Evolutionary conservation across 1,140 invertebrate genomes (phyloP), one percentile per base, ranked within the genome.

Genomic region (Procambarus virginalis): DNA sequence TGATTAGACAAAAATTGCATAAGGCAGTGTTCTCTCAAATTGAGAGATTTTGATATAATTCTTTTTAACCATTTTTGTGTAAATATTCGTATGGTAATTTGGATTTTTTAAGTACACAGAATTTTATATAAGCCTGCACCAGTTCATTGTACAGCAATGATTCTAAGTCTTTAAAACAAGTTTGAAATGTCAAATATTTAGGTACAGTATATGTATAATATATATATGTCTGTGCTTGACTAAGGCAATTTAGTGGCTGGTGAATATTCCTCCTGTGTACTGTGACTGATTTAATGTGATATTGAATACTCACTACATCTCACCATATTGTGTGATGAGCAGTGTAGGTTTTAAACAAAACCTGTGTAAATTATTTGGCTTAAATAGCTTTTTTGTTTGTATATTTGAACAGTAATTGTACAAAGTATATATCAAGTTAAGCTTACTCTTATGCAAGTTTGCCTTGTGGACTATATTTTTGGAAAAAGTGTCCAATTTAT

Each of bases 361-460:
- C 64, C 12, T 80, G 55, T 81, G 80, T 82, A 49, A 81, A 60
- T 88, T 88, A 81, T 51, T 88, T 80, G 78, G 84, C 84, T 77
- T 82, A 17, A 70, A 87, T 87, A 78, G 78, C 68, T 73, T 46
- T 34, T 75, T 82, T 88, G 86, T 88, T 45, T 88, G 64, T 87
- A 84, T 84, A 84, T 84, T 75, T 81, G 64, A 88, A 81, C 64
- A 75, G 78, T 84, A 82, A 83, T 51, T 89, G 87, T 89, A 89
- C 87, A 89, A 89, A 89, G 55, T 83, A 55, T 83, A 88, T 88
- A 87, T 73, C n/a, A 34, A 64, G 64, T 83, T 58, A 64, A 60
- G 87, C 75, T 58, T 84, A 89, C 87, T 89, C 79, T 83, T 70
- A 89, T 89, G 87, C 87, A 89, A 89, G 82, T 89, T 83, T 89